These are phyloP conservation scores for Pluvianellus socialis DNA, from an alignment of 2,113 vertebrate genomes.

Conservation along the genomic window DNA sequence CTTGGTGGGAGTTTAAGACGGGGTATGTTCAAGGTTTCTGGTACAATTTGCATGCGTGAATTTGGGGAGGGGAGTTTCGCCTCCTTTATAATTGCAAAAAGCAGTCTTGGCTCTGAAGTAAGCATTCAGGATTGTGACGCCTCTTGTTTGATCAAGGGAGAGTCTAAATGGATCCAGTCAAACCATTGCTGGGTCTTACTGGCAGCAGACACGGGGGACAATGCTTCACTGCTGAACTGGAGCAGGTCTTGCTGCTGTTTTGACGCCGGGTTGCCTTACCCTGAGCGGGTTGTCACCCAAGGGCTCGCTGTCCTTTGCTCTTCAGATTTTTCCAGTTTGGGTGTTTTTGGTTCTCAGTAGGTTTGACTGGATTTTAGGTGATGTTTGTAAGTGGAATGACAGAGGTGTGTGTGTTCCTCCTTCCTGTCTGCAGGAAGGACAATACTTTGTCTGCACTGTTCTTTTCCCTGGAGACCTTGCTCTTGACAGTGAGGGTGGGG, in stretches of 20 bases:
- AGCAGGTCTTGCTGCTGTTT: neutral
- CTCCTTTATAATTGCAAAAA: neutral
- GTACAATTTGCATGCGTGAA: neutral
- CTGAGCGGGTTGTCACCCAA: neutral
- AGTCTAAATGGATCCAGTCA: neutral
- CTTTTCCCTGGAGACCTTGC: neutral
- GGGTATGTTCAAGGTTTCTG: slow-evolving; percentile 66
- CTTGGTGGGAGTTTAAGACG: slow-evolving; percentile 83
- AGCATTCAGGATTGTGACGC: neutral
- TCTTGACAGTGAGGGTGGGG: neutral
- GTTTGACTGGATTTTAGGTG: neutral
- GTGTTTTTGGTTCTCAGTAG: neutral
- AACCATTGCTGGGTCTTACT: neutral
- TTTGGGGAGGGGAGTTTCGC: neutral
- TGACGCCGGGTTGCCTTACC: neutral
- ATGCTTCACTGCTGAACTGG: neutral
- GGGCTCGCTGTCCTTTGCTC: neutral
- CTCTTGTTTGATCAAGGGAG: neutral
- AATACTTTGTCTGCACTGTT: neutral
- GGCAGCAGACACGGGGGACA: neutral
- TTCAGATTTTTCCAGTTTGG: neutral
- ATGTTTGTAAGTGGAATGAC: neutral
- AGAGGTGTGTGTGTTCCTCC: neutral
- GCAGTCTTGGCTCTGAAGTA: neutral
- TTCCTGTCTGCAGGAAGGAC: neutral